phyloP scores from a whole-genome alignment of 1,140 invertebrate species.

The Cyclina sinensis region DNA sequence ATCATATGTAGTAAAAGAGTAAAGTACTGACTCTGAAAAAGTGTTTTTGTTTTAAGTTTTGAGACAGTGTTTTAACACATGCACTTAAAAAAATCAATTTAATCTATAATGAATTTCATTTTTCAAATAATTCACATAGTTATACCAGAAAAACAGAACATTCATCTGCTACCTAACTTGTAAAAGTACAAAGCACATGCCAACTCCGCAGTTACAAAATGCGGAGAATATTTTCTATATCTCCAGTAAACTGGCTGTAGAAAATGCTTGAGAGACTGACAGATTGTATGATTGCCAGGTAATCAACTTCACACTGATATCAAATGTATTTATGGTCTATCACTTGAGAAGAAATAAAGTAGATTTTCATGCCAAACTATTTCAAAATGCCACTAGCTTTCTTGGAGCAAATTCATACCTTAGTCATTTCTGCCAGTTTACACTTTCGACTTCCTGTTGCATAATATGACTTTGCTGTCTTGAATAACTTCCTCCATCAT shows the following conservation, averaged over 20 bases:
- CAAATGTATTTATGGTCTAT: constrained; percentile 23
- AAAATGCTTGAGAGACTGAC: neutral
- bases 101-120: too few species aligned
- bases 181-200: neutral
- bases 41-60: too few species aligned
- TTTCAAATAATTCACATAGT: too few species aligned
- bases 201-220: neutral
- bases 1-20: too few species aligned
- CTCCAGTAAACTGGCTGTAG: neutral
- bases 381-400: constrained; percentile 3
- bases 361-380: constrained; percentile 26
- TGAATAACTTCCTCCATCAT: too few species aligned
- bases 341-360: neutral
- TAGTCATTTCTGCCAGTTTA: constrained; percentile 2
- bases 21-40: too few species aligned
- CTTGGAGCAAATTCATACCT: neutral
- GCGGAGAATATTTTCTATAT: neutral
- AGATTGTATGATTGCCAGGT: neutral
- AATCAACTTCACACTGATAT: constrained; percentile 24
- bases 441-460: neutral
- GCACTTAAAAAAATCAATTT: too few species aligned
- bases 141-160: too few species aligned
- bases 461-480: too few species aligned
- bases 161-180: too few species aligned
- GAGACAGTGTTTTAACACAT: too few species aligned